Conservation (phyloP, 2,888 invertebrate species). For the Labia minor region DNA sequence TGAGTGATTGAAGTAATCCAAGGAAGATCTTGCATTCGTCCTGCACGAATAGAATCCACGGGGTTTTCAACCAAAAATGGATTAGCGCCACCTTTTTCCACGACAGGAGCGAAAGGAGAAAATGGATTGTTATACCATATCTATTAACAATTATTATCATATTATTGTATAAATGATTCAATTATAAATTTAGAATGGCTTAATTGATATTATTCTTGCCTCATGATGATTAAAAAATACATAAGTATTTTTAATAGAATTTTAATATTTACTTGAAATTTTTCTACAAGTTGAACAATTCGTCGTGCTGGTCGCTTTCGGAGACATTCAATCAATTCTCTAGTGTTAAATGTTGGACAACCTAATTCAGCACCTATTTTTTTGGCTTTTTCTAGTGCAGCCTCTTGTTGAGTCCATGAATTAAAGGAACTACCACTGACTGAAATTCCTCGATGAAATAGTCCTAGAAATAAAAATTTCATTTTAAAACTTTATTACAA, state of each 20-base stretch:
- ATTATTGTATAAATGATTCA: background rate
- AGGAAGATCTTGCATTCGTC: constrained; percentile 34
- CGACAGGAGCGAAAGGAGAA: constrained; percentile 36
- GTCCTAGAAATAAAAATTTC: constrained; percentile 35
- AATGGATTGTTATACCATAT: constrained; percentile 33
- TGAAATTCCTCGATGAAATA: constrained; percentile 53
- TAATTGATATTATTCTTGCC: no score
- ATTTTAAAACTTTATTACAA: background rate
- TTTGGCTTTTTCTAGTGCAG: constrained; percentile 48
- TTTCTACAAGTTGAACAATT: constrained; percentile 46
- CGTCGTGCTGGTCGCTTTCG: constrained; percentile 47
- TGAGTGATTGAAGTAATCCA: constrained; percentile 36
- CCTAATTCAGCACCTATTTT: constrained; percentile 50
- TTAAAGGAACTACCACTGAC: constrained; percentile 59
- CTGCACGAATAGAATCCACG: constrained; percentile 31
- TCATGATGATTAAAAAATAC: no score
- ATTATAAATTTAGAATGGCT: no score
- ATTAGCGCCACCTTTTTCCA: constrained; percentile 32
- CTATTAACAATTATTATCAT: constrained; percentile 21
- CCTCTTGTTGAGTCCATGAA: constrained; percentile 48
- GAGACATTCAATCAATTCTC: constrained; percentile 52
- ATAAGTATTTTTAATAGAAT: no score
- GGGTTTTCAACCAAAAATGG: constrained; percentile 35
- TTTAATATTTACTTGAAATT: constrained; percentile 48
- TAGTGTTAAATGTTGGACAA: constrained; percentile 45